A percentile compares a stretch with the other conserved stretches of the same genome.
These are phyloP conservation scores for Labroides dimidiatus DNA, from an alignment of 2,797 vertebrate genomes.

Conservation along the genomic window DNA sequence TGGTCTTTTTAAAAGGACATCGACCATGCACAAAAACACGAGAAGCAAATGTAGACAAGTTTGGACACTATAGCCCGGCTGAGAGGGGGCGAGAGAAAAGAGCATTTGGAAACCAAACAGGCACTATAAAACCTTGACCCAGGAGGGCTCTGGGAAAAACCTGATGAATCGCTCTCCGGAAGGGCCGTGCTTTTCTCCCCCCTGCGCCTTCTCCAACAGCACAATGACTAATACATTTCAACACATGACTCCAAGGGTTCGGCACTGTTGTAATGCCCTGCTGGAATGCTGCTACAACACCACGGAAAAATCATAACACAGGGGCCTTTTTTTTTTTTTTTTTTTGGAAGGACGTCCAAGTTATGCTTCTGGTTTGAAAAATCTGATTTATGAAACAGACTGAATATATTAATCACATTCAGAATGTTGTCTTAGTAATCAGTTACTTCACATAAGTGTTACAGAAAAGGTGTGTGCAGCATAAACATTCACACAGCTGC, in stretches of 20 bases:
- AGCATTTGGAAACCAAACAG: conserved; percentile 98
- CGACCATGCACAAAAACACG: conserved; percentile 97
- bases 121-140: conserved; percentile 98
- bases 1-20: conserved; percentile 96
- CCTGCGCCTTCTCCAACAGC: conserved; percentile 86
- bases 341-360: conserved; percentile 6
- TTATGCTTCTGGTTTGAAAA: background rate
- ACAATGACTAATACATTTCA: conserved; percentile 94
- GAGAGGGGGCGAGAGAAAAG: conserved; percentile 88
- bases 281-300: conserved; percentile 84
- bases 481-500: conserved; percentile 11
- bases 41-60: conserved; percentile 99
- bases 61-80: conserved; percentile 91
- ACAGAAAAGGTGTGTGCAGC: background rate
- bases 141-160: conserved; percentile 99
- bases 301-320: conserved; percentile 70
- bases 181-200: conserved; percentile 90
- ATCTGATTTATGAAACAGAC: background rate
- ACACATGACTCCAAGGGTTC: conserved; percentile 92
- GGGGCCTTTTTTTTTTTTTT: too few species aligned
- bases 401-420: too few species aligned
- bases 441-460: too few species aligned
- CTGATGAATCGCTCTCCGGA: conserved; percentile 93
- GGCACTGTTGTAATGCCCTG: conserved; percentile 86
- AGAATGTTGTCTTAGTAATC: too few species aligned